A percentile compares a stretch with the other conserved stretches of the same genome.
Conservation (phyloP, 2,888 invertebrate species). For the Tachystola acroxantha region DNA sequence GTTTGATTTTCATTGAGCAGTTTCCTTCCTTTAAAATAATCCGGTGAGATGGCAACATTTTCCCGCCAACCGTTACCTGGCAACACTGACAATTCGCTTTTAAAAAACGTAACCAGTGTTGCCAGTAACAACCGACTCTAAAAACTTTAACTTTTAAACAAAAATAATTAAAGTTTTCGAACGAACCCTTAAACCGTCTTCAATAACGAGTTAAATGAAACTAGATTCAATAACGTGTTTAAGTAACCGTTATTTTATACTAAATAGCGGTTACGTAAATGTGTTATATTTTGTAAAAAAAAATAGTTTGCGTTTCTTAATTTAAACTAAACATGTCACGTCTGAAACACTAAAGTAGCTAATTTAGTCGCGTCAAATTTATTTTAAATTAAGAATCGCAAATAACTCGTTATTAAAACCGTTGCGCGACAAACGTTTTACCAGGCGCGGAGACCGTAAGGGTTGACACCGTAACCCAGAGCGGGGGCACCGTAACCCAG, state of each 20-base stretch:
- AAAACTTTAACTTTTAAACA: slow-evolving; percentile 8
- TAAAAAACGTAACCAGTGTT: slow-evolving; percentile 15
- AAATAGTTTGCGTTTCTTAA: no score
- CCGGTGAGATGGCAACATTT: slow-evolving; percentile 26
- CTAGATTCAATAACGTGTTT: slow-evolving; percentile 5
- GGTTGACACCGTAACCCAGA: slow-evolving; percentile 16
- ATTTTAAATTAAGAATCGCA: no score
- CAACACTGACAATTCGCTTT: slow-evolving; percentile 20
- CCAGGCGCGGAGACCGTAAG: slow-evolving; percentile 35
- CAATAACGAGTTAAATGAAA: neutral
- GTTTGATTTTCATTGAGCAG: slow-evolving; percentile 41
- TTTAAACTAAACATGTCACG: no score
- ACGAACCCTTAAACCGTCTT: neutral
- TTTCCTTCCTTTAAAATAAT: slow-evolving; percentile 30
- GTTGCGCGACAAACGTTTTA: slow-evolving; percentile 28
- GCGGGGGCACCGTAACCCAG: slow-evolving; percentile 16
- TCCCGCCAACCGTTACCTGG: slow-evolving; percentile 22
- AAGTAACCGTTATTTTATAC: slow-evolving; percentile 8
- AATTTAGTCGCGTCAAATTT: no score
- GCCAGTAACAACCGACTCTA: slow-evolving; percentile 29
- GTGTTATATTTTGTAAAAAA: slow-evolving; percentile 7
- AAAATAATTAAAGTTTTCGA: neutral
- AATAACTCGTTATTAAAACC: slow-evolving; percentile 3
- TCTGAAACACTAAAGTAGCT: no score
- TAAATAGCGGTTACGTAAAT: neutral